Conservation (phyloP, 2,113 vertebrate genomes). For the Acanthochromis polyacanthus region DNA sequence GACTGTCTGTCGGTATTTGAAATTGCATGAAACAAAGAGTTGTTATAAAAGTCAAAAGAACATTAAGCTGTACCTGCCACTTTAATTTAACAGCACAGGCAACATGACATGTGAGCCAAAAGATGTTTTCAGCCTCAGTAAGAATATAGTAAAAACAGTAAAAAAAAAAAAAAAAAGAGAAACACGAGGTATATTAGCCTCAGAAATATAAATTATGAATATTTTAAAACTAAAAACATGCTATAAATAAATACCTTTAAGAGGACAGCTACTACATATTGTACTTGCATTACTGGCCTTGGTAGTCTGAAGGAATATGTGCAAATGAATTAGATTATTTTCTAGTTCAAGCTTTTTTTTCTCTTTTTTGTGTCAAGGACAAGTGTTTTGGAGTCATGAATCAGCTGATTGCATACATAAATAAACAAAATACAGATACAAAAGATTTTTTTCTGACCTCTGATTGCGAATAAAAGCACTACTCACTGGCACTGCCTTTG, state of each 20-base stretch:
- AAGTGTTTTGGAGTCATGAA: not conserved
- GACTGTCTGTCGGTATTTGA: not conserved
- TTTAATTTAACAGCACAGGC: not conserved
- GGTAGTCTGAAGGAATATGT: not conserved
- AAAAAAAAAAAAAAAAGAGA: too few species aligned
- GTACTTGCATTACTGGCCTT: too few species aligned
- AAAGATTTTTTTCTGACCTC: not conserved
- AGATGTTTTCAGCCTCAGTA: not conserved
- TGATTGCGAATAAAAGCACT: not conserved
- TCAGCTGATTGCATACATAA: not conserved
- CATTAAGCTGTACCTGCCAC: not conserved
- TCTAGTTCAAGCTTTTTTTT: not conserved
- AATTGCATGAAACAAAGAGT: not conserved
- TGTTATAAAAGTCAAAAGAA: not conserved
- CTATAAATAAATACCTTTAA: too few species aligned
- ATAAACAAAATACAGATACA: not conserved
- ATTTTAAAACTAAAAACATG: too few species aligned
- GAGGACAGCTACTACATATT: not conserved
- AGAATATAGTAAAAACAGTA: not conserved
- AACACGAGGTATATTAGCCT: too few species aligned
- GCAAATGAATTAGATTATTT: not conserved
- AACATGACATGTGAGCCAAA: too few species aligned
- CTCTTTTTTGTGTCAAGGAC: not conserved
- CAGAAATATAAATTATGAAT: too few species aligned
- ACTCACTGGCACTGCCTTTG: not conserved